Percentiles rank a stretch among this genome's conserved stretches.
Evolutionary conservation across 2,888 invertebrate species (phyloP).

Genomic region (Mystacides longicornis): DNA sequence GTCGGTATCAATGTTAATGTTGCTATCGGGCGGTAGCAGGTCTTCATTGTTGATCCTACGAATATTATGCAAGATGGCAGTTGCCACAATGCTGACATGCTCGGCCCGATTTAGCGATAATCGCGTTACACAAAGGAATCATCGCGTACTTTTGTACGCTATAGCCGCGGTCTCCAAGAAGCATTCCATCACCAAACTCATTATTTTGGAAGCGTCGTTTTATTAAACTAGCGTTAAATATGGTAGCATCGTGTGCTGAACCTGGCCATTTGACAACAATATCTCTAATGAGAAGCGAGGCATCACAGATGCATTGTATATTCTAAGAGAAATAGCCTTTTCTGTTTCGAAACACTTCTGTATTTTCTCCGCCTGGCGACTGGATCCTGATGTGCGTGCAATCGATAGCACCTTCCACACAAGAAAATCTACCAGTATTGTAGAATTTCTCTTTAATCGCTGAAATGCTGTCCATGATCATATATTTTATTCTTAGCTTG

Average conservation of each 20-base stretch:
- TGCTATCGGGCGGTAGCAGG: neutral
- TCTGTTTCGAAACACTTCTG: no score
- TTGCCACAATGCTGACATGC: constrained; percentile 1
- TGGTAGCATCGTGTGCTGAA: neutral
- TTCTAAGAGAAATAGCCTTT: neutral
- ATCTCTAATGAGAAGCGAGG: neutral
- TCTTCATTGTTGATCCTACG: neutral
- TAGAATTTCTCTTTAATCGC: no score
- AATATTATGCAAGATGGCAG: neutral
- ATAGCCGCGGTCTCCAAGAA: constrained; percentile 2
- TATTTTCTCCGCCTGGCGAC: no score
- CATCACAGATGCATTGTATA: constrained; percentile 2
- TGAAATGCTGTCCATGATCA: no score
- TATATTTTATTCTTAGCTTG: no score
- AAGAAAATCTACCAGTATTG: no score
- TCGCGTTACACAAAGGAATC: neutral
- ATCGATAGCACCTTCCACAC: no score
- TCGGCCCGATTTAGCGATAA: neutral
- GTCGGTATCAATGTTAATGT: neutral
- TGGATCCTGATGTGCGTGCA: no score
- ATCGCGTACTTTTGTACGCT: neutral
- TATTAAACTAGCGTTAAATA: neutral
- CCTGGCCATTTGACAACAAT: constrained; percentile 5
- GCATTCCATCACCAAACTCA: constrained; percentile 3
- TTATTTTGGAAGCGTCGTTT: neutral